phyloP scores from a whole-genome alignment of 2,888 invertebrate species.

The Phragmatobia fuliginosa region DNA sequence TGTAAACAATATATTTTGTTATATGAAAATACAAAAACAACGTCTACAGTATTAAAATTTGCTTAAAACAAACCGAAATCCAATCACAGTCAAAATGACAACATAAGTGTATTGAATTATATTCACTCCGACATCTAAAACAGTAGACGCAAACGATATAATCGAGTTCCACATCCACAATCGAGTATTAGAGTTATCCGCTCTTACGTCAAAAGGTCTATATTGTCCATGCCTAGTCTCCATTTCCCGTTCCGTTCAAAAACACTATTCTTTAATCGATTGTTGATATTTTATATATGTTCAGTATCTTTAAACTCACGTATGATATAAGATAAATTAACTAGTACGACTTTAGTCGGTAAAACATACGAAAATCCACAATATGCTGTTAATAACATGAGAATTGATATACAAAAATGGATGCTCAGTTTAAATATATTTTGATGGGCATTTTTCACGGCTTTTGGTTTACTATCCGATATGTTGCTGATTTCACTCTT shows the following conservation, averaged over 20 bases:
- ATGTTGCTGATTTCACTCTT: background rate
- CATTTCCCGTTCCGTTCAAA: background rate
- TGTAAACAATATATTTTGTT: background rate
- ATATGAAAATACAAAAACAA: background rate
- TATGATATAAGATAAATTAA: conserved; percentile 2
- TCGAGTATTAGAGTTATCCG: background rate
- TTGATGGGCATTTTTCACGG: conserved; percentile 27
- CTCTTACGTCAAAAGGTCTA: background rate
- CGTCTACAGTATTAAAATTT: conserved; percentile 9
- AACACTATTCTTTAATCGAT: background rate
- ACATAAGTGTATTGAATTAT: conserved; percentile 13
- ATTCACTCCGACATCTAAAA: conserved; percentile 15
- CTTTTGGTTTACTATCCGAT: conserved; percentile 15
- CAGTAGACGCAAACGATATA: background rate
- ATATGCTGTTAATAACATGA: conserved; percentile 45
- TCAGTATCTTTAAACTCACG: conserved; percentile 15
- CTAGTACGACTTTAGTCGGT: conserved; percentile 30
- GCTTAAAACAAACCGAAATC: conserved; percentile 10
- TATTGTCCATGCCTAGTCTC: background rate
- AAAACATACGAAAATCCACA: conserved; percentile 43
- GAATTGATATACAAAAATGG: conserved; percentile 38
- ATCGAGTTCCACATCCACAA: background rate
- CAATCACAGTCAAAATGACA: conserved; percentile 9
- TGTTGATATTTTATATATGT: conserved; percentile 11
- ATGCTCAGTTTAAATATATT: conserved; percentile 32